Conservation (phyloP, 1,140 invertebrate genomes). For the Hestina assimilis region DNA sequence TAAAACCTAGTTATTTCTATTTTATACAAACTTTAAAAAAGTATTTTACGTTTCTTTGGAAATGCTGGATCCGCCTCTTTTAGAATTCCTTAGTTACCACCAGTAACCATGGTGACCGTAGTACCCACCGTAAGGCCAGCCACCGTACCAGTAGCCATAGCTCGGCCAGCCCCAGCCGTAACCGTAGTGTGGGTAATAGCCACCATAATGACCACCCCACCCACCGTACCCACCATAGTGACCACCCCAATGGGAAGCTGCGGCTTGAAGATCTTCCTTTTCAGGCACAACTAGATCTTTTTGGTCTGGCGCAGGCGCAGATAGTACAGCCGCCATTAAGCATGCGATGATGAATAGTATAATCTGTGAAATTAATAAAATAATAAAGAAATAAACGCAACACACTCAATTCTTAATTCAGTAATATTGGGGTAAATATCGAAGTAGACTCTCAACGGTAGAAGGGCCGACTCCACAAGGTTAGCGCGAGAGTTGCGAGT, state of each 20-base stretch:
- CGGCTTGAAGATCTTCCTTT: conserved; percentile 65
- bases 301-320: conserved; percentile 47
- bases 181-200: conserved; percentile 49
- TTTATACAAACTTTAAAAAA: no score
- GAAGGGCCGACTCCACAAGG: no score
- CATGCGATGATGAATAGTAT: conserved; percentile 34
- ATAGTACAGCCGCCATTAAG: conserved; percentile 33
- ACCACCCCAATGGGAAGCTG: conserved; percentile 65
- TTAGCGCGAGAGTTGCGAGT: no score
- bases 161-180: conserved; percentile 54
- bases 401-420: no score
- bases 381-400: not conserved
- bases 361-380: conserved; percentile 23
- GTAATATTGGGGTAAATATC: no score
- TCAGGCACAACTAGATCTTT: conserved; percentile 37
- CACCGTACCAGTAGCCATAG: conserved; percentile 38
- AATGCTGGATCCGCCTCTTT: not conserved
- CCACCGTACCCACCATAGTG: conserved; percentile 41
- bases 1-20: no score
- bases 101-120: conserved; percentile 54
- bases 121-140: conserved; percentile 46
- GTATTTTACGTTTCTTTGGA: not conserved
- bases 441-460: no score
- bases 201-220: conserved; percentile 40
- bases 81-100: conserved; percentile 39